phyloP scores from a whole-genome alignment of 2,797 vertebrate genomes.

The Sebastes steindachneri region DNA sequence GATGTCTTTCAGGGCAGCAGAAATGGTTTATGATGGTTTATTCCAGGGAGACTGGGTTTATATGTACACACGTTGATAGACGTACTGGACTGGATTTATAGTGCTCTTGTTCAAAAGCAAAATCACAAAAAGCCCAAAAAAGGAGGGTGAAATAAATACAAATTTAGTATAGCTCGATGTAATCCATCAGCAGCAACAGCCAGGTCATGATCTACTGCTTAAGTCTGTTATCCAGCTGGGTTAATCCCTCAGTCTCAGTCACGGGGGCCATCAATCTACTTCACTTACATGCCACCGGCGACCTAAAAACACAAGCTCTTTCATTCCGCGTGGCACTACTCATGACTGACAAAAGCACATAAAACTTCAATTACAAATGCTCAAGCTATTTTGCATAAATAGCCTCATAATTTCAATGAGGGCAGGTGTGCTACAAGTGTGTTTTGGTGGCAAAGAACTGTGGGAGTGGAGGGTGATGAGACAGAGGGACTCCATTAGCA shows the following conservation, averaged over 20 bases:
- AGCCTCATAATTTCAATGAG: slow-evolving; percentile 19
- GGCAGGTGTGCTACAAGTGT: slow-evolving; percentile 36
- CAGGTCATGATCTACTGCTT: slow-evolving; percentile 44
- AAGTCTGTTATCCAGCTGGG: slow-evolving; percentile 53
- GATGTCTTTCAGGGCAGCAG: slow-evolving; percentile 19
- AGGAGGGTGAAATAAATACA: slow-evolving; percentile 11
- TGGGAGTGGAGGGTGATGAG: slow-evolving; percentile 14
- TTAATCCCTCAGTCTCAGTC: slow-evolving; percentile 54
- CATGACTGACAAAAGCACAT: slow-evolving; percentile 10
- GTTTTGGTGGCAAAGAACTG: slow-evolving; percentile 17
- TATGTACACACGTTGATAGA: neutral
- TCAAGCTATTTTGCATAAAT: slow-evolving; percentile 33
- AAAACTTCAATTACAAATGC: slow-evolving; percentile 23
- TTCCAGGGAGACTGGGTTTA: neutral
- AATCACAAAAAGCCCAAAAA: neutral
- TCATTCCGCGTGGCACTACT: neutral
- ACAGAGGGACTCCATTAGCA: slow-evolving; percentile 46
- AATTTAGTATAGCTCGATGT: slow-evolving; percentile 24
- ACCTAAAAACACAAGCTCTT: slow-evolving; percentile 17
- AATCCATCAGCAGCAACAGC: slow-evolving; percentile 49
- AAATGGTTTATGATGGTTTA: neutral
- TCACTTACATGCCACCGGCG: slow-evolving; percentile 12
- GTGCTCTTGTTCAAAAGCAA: neutral
- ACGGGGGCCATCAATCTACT: slow-evolving; percentile 32
- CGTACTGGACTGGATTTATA: slow-evolving; percentile 16